Conservation (phyloP, 2,888 invertebrate genomes). For the Erpobdella octoculata region DNA sequence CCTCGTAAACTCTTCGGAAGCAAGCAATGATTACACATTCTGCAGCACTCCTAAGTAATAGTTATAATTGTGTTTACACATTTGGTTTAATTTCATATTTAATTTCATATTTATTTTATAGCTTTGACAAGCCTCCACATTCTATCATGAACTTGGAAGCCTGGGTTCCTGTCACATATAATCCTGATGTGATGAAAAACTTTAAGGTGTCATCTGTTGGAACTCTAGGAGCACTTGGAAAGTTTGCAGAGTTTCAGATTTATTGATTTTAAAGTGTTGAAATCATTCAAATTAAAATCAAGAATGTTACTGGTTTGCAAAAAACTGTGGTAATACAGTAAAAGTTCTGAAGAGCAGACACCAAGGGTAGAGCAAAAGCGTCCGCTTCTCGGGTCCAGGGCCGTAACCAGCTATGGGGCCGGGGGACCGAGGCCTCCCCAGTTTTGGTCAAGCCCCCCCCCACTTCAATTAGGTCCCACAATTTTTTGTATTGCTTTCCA, state of each 20-base stretch:
- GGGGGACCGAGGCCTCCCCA: too few relatives aligned
- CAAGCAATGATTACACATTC: not conserved
- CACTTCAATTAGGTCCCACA: too few relatives aligned
- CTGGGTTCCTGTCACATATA: not conserved
- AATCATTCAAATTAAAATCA: too few relatives aligned
- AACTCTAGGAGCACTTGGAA: not conserved
- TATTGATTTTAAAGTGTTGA: too few relatives aligned
- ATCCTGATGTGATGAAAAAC: slow-evolving; percentile 4
- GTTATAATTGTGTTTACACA: not conserved
- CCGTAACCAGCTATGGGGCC: too few relatives aligned
- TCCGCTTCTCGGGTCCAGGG: too few relatives aligned
- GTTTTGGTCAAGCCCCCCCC: too few relatives aligned
- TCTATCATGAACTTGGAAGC: not conserved
- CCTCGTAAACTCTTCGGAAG: slow-evolving; percentile 25
- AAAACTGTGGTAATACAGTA: too few relatives aligned
- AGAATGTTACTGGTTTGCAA: too few relatives aligned
- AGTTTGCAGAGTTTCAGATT: not conserved
- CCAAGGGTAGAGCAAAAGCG: too few relatives aligned
- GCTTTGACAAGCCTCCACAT: not conserved
- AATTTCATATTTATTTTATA: not conserved
- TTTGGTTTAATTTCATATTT: not conserved
- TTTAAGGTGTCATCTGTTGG: not conserved
- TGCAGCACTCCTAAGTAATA: not conserved
- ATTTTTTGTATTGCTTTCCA: too few relatives aligned
- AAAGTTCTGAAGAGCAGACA: too few relatives aligned